Evolutionary conservation across 2,113 vertebrate genomes (phyloP).

Genomic region (Deroptyus accipitrinus): DNA sequence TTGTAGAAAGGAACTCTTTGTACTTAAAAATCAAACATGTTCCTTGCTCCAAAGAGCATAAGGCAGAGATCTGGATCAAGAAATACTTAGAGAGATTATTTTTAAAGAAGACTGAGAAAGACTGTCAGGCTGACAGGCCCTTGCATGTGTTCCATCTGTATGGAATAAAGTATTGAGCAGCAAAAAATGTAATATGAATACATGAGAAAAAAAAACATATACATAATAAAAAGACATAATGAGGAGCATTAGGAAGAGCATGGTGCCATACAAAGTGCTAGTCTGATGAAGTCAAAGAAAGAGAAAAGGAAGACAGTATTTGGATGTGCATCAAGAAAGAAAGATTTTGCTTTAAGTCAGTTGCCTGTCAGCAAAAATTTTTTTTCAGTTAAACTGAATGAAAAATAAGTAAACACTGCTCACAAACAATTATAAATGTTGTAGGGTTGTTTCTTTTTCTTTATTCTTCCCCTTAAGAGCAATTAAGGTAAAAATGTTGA

Average conservation of each 20-base stretch:
- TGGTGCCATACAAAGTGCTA: neutral
- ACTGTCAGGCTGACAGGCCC: slow-evolving; percentile 34
- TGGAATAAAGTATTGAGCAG: neutral
- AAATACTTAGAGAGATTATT: slow-evolving; percentile 48
- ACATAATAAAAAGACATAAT: neutral
- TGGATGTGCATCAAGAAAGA: neutral
- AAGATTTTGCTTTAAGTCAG: neutral
- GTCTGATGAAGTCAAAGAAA: neutral
- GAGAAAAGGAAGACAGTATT: neutral
- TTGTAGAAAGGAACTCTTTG: slow-evolving; percentile 45
- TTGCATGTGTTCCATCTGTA: neutral
- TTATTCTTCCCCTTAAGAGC: neutral
- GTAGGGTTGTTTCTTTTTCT: neutral
- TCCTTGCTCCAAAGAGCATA: slow-evolving; percentile 34
- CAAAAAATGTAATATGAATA: neutral
- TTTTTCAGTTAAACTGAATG: neutral
- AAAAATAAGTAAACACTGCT: neutral
- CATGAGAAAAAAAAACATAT: neutral
- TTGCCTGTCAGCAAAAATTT: neutral
- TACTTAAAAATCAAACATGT: slow-evolving; percentile 2
- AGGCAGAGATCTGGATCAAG: slow-evolving; percentile 53
- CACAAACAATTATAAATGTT: neutral
- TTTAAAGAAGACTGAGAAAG: slow-evolving; percentile 56
- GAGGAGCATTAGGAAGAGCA: neutral
- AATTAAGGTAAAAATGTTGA: neutral